Evolutionary conservation across 2,888 invertebrate species (phyloP), one percentile per base, ranked within the genome.

Genomic region (Drosophila multiciliata): DNA sequence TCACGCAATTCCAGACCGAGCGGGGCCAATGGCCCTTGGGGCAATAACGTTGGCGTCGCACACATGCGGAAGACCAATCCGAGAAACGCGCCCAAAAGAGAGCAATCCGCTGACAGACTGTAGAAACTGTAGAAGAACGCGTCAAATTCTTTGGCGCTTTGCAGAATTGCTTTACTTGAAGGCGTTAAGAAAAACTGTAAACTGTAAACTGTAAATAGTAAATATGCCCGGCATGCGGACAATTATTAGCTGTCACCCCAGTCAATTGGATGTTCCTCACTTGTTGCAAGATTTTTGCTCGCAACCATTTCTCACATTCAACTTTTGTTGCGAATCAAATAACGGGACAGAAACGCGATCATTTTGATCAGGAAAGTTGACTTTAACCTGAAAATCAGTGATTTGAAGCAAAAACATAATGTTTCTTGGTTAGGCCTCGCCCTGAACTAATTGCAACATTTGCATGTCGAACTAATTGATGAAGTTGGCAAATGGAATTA

Each of bases 401-500:
- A 59, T 9, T 12, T 29, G n/a, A 33, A 57, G 36, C 50, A 11
- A 36, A 45, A 29, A 12, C 5, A 15, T n/a, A 32, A 15, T 54
- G 15, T 50, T 75, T 52, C 59, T n/a, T 33, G 3, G 11, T 15
- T 49, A 23, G 15, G 26, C 26, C 15, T 15, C 45, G 23, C 32
- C 33, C 38, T 61, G 33, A 48, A 33, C 52, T 20, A 4, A 15
- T 8, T 7, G 32, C 59, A 55, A 42, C 65, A 73, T 67, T 49
- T 54, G 42, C 20, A 48, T 55, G 40, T 45, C 64, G 55, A 73
- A 77, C 77, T 75, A 83, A 80, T 81, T 80, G 73, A 55, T 72
- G 79, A 32, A 66, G 72, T 81, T 82, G 71, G 69, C 71, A 82
- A 85, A 73, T 68, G 52, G 58, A 66, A 75, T 48, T 64, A 68